A percentile compares a stretch with the other conserved stretches of the same genome.
These are phyloP conservation scores for Linyphia triangularis DNA, from an alignment of 2,888 invertebrate species.

Conservation along the genomic window DNA sequence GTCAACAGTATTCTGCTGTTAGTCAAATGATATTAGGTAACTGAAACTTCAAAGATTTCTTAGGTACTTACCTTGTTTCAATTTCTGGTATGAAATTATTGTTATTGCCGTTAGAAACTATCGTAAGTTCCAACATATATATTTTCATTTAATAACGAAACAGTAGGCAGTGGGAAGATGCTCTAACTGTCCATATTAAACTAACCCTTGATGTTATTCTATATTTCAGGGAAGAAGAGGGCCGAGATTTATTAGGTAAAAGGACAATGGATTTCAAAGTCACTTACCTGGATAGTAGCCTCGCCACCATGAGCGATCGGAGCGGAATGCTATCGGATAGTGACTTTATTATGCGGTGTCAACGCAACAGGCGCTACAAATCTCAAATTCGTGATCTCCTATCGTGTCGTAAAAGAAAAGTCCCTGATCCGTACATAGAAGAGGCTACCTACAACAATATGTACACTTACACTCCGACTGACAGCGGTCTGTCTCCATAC, in stretches of 20 bases:
- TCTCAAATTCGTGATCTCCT: conserved; percentile 95
- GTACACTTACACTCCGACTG: conserved; percentile 83
- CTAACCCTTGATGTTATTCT: background rate
- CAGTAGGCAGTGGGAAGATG: too few species aligned
- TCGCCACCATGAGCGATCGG: conserved; percentile 88
- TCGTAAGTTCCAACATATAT: too few species aligned
- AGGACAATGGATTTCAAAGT: conserved; percentile 99
- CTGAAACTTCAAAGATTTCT: too few species aligned
- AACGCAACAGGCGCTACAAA: conserved; percentile 93
- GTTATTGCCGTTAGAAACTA: too few species aligned
- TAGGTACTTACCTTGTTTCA: too few species aligned
- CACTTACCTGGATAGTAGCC: conserved; percentile 95
- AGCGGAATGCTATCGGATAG: conserved; percentile 75
- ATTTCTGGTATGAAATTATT: too few species aligned
- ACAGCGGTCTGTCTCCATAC: conserved; percentile 82
- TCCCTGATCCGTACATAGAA: conserved; percentile 77
- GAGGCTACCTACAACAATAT: conserved; percentile 74
- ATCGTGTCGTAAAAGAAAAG: conserved; percentile 90
- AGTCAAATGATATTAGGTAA: too few species aligned
- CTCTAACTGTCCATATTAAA: too few species aligned
- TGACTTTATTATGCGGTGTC: conserved; percentile 80
- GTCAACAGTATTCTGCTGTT: too few species aligned
- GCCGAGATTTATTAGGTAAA: conserved; percentile 96
- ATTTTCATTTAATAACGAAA: too few species aligned
- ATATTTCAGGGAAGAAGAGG: conserved; percentile 91